Percentiles rank a stretch among this genome's conserved stretches.
These are phyloP conservation scores for Panurus biarmicus DNA, from an alignment of 2,113 vertebrate genomes.

Conservation along the genomic window DNA sequence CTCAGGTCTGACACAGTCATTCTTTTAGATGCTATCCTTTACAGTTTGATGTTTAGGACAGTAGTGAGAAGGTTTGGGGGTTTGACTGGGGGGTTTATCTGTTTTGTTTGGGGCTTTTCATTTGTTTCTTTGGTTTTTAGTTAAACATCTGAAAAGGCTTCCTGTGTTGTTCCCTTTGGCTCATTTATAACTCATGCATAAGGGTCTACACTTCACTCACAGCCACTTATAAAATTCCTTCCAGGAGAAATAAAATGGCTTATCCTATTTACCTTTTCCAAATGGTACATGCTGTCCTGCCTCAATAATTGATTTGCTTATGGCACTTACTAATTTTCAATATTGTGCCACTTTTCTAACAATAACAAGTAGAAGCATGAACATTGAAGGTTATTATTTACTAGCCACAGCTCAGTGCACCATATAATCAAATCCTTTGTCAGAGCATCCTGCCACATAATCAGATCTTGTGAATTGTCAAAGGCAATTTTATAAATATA, in stretches of 20 bases:
- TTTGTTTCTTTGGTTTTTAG: not conserved
- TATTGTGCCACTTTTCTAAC: constrained; percentile 38
- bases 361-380: constrained; percentile 54
- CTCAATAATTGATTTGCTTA: constrained; percentile 54
- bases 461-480: constrained; percentile 68
- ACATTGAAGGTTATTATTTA: constrained; percentile 61
- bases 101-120: not conserved
- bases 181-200: not conserved
- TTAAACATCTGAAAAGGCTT: not conserved
- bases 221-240: not conserved
- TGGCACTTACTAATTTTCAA: constrained; percentile 49
- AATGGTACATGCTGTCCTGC: not conserved
- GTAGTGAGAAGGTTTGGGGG: not conserved
- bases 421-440: constrained; percentile 73
- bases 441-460: constrained; percentile 67
- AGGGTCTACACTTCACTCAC: not conserved
- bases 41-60: not conserved
- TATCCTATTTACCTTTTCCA: not conserved
- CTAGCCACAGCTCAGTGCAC: constrained; percentile 56
- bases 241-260: not conserved
- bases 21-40: not conserved
- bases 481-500: constrained; percentile 66
- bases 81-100: not conserved
- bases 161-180: not conserved
- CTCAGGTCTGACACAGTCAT: not conserved